Percentiles rank a stretch among this genome's conserved stretches.
Conservation (phyloP, 2,888 invertebrate genomes). For the Synergus japonicus region DNA sequence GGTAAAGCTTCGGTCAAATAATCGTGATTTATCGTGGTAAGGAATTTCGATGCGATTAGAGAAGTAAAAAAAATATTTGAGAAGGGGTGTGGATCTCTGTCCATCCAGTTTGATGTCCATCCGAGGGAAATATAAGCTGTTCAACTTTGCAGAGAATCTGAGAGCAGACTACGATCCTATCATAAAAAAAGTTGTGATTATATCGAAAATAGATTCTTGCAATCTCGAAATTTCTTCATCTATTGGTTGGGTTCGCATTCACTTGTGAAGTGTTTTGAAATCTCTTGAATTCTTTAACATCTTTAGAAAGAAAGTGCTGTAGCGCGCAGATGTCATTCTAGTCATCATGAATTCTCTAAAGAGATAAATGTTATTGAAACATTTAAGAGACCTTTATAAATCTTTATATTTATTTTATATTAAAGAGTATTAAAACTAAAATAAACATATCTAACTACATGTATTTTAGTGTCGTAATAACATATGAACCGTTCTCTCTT, state of each 20-base stretch:
- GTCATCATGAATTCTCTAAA: not conserved
- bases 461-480: not conserved
- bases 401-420: not conserved
- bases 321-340: too few species aligned
- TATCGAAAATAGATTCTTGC: too few species aligned
- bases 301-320: too few species aligned
- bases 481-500: not conserved
- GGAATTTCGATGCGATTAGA: slow-evolving; percentile 71
- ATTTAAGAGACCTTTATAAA: not conserved
- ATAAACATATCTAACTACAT: not conserved
- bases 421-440: not conserved
- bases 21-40: slow-evolving; percentile 77
- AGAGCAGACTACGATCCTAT: too few species aligned
- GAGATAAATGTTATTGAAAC: not conserved
- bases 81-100: slow-evolving; percentile 21
- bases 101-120: slow-evolving; percentile 29
- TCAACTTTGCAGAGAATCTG: too few species aligned
- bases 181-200: too few species aligned
- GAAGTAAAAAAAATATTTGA: slow-evolving; percentile 53
- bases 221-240: too few species aligned
- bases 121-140: not conserved
- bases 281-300: too few species aligned
- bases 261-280: too few species aligned
- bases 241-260: too few species aligned
- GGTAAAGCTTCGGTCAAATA: slow-evolving; percentile 76